Evolutionary conservation across 2,113 vertebrate genomes (phyloP), one percentile per base, ranked within the genome.

Genomic region (Smithornis capensis): DNA sequence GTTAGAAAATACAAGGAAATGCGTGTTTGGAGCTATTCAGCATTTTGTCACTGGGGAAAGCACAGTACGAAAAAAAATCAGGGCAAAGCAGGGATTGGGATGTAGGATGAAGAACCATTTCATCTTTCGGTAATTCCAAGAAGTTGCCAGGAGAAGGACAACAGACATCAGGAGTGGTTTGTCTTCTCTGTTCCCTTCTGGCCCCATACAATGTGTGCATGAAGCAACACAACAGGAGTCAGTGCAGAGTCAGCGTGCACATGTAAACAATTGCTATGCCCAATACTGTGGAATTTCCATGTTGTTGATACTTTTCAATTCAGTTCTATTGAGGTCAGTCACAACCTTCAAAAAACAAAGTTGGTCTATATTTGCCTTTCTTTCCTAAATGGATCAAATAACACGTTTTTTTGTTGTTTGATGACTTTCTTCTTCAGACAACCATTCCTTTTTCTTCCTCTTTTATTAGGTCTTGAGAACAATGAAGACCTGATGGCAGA

Each of bases 231-330:
- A 92, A 95, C 81, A 77, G 86, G 81, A 94, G 38, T 28, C 49
- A 75, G 27, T 23, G 79, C 77, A 97, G 93, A 96, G 87, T 87
- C 85, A 92, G 31, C n/a, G 67, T 79, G 89, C 82, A 68, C 50
- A 1, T 90, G 90, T 87, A 94, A 97, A 93, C 94, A 96, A 96
- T 93, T 95, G 50, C 62, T 74, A 86, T 89, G 90, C 90, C 74
- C 2, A 12, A 33, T 82, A 74, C 70, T 67, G 57, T 70, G 92
- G 95, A 96, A 97, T 97, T 96, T 94, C 90, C 84, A 89, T 68
- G 59, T 70, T 64, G 49, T 90, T 89, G 70, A 60, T 69, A 69
- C 64, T 84, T 94, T 96, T 92, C 82, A 96, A 80, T 71, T 94
- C 90, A 75, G 55, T 52, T 92, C 64, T 90, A 70, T 35, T 80